These are phyloP conservation scores for Papilio aristodemus DNA, from an alignment of 1,140 invertebrate species.

Conservation along the genomic window DNA sequence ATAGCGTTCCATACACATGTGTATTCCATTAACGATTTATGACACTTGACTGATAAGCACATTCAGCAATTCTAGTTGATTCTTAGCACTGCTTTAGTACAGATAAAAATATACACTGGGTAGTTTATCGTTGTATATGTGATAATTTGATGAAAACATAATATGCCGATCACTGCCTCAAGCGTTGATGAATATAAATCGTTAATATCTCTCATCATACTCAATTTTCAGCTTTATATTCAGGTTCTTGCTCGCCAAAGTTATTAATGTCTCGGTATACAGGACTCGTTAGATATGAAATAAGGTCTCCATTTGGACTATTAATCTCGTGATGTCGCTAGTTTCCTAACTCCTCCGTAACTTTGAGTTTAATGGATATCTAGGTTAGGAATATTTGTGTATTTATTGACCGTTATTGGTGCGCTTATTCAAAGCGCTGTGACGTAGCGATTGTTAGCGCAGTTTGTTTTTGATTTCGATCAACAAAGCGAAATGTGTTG, in stretches of 20 bases:
- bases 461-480: constrained; percentile 63
- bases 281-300: too few relatives aligned
- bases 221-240: too few relatives aligned
- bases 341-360: not conserved
- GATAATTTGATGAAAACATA: too few relatives aligned
- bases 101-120: too few relatives aligned
- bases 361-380: not conserved
- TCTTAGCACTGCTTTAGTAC: not conserved
- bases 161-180: too few relatives aligned
- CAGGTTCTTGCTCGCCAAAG: too few relatives aligned
- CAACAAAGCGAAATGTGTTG: constrained; percentile 58
- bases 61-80: not conserved
- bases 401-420: constrained; percentile 25
- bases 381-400: constrained; percentile 5
- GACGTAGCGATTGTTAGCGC: constrained; percentile 39
- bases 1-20: too few relatives aligned
- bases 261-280: too few relatives aligned
- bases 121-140: too few relatives aligned
- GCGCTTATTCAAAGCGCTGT: constrained; percentile 33
- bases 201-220: too few relatives aligned
- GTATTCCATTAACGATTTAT: not conserved
- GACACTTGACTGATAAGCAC: constrained; percentile 2
- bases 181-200: too few relatives aligned
- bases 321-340: not conserved
- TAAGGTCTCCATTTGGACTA: too few relatives aligned